Evolutionary conservation across 2,797 vertebrate species (phyloP).

Genomic region (Pangasius sanitwongsei): DNA sequence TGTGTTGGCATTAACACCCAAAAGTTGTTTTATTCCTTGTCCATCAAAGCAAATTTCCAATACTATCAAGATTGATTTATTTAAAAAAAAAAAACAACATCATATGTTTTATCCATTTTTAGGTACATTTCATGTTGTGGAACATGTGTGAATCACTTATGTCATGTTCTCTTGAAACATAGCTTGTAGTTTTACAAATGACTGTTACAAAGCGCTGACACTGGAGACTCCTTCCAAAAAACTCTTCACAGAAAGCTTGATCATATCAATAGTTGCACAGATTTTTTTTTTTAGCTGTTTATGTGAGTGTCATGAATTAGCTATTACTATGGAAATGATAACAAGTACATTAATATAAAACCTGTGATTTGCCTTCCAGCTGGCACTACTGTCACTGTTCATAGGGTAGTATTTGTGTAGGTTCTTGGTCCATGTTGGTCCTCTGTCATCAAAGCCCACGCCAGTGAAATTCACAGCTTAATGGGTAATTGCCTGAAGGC

Average conservation of each 20-base stretch:
- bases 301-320: not conserved
- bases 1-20: not conserved
- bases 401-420: not conserved
- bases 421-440: not conserved
- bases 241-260: not conserved
- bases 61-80: not conserved
- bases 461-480: not conserved
- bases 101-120: not conserved
- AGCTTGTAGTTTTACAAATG: not conserved
- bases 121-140: not conserved
- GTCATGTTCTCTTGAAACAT: not conserved
- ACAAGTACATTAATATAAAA: not conserved
- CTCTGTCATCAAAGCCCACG: not conserved
- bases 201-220: not conserved
- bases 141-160: not conserved
- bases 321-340: not conserved
- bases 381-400: not conserved
- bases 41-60: too few relatives aligned
- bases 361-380: not conserved
- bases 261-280: not conserved
- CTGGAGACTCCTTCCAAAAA: not conserved
- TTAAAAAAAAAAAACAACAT: not conserved
- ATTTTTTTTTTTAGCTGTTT: not conserved
- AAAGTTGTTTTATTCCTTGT: too few relatives aligned
- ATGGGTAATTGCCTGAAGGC: slow-evolving; percentile 5